A percentile compares a stretch with the other conserved stretches of the same genome.
Conservation (phyloP, 2,797 vertebrate species). For the Graptemys geographica region DNA sequence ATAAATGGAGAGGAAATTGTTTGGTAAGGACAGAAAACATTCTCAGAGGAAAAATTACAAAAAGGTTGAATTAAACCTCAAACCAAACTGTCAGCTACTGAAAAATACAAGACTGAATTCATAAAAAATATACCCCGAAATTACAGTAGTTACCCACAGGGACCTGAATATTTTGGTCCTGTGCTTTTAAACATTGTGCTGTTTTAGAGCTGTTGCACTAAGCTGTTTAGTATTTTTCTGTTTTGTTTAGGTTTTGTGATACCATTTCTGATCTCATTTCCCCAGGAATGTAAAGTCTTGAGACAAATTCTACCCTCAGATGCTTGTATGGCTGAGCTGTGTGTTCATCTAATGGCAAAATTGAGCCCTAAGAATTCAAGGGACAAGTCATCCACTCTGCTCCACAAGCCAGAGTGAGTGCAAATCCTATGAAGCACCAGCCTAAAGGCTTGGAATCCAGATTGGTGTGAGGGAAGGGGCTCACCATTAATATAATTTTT, state of each 20-base stretch:
- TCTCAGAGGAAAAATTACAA: not conserved
- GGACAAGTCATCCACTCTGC: not conserved
- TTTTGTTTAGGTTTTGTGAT: not conserved
- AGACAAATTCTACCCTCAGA: not conserved
- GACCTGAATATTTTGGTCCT: not conserved
- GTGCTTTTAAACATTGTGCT: not conserved
- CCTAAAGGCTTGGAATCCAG: not conserved
- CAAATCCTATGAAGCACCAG: not conserved
- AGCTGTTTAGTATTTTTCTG: not conserved
- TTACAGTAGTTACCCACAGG: not conserved
- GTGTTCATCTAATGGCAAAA: not conserved
- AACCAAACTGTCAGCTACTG: not conserved
- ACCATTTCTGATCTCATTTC: not conserved
- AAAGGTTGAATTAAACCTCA: not conserved
- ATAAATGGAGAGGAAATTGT: not conserved
- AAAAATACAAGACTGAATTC: not conserved
- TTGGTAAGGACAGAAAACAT: not conserved
- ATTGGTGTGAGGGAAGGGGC: not conserved
- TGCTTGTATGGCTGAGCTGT: not conserved
- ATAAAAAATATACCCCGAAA: not conserved
- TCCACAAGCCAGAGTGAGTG: accelerated
- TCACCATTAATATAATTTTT: not conserved
- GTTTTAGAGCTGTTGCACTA: not conserved
- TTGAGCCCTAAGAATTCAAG: not conserved
- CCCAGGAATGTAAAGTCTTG: not conserved